Conservation (phyloP, 1,140 invertebrate genomes). For the Leptopilina boulardi region DNA sequence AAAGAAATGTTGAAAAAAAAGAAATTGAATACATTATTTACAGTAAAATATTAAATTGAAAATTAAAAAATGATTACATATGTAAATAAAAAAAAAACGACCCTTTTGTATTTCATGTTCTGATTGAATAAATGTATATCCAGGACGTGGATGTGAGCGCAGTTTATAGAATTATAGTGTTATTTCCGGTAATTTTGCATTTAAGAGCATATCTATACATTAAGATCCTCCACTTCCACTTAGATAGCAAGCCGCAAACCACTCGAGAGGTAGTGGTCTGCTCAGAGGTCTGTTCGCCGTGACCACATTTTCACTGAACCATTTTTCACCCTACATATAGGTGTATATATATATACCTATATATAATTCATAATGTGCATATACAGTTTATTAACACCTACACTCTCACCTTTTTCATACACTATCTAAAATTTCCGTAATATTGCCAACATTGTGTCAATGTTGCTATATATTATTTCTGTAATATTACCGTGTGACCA, state of each 20-base stretch:
- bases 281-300: not conserved
- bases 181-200: slow-evolving; percentile 28
- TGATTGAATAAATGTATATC: not conserved
- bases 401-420: no score
- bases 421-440: no score
- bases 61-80: not conserved
- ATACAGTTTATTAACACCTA: not conserved
- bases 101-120: not conserved
- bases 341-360: not conserved
- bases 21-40: no score
- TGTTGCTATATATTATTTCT: no score
- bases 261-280: not conserved
- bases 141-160: not conserved
- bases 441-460: no score
- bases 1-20: no score
- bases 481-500: no score
- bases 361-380: not conserved
- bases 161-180: slow-evolving; percentile 25
- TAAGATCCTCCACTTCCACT: slow-evolving; percentile 20
- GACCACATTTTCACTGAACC: slow-evolving; percentile 5
- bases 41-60: no score
- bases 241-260: slow-evolving; percentile 5
- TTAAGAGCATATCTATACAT: slow-evolving; percentile 16
- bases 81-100: not conserved
- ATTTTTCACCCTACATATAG: not conserved